Evolutionary conservation across 2,113 vertebrate genomes (phyloP).

Genomic region (Sturnus vulgaris): DNA sequence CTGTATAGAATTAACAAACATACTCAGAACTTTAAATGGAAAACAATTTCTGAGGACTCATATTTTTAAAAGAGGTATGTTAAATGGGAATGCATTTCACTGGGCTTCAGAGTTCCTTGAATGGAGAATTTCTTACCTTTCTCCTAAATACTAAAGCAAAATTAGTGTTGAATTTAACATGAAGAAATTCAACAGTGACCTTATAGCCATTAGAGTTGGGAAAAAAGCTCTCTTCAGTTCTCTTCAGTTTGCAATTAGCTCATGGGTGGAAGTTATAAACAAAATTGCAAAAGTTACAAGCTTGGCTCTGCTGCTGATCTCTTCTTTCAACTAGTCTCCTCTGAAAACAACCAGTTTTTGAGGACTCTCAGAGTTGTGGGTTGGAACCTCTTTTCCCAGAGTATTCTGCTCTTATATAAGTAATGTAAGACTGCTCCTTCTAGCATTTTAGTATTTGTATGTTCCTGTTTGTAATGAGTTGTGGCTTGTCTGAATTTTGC

Average conservation of each 20-base stretch:
- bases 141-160: neutral
- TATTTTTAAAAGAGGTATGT: neutral
- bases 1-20: neutral
- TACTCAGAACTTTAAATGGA: neutral
- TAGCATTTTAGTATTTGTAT: neutral
- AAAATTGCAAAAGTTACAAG: neutral
- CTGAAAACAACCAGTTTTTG: neutral
- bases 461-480: neutral
- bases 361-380: neutral
- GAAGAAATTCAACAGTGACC: neutral
- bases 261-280: neutral
- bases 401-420: neutral
- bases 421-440: neutral
- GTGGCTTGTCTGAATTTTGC: conserved; percentile 37
- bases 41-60: neutral
- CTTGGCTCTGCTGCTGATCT: neutral
- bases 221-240: neutral
- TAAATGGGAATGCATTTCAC: neutral
- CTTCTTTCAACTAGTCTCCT: neutral
- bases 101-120: neutral
- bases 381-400: neutral
- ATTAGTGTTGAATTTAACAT: neutral
- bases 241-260: neutral
- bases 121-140: neutral
- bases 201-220: neutral